A percentile compares a stretch with the other conserved stretches of the same genome.
Evolutionary conservation across 2,797 vertebrate species (phyloP).

Genomic region (Monodelphis domestica): DNA sequence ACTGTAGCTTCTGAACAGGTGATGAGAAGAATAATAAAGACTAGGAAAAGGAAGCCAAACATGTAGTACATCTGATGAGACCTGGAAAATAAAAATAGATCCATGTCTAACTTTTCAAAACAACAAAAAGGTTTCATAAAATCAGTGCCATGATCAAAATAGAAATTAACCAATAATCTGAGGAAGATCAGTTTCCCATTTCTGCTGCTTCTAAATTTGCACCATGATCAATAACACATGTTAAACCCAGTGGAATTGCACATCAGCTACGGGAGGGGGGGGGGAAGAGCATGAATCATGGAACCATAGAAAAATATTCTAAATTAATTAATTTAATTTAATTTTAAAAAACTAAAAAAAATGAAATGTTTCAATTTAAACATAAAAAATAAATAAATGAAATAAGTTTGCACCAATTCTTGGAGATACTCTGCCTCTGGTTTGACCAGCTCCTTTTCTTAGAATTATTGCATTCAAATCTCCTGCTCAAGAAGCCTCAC

Average conservation of each 20-base stretch:
- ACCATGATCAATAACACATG: too few relatives aligned
- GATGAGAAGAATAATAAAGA: slow-evolving; percentile 95
- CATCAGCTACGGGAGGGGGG: too few relatives aligned
- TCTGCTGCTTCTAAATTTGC: neutral
- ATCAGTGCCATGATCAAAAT: neutral
- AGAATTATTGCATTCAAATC: neutral
- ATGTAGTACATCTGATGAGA: slow-evolving; percentile 97
- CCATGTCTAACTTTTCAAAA: neutral
- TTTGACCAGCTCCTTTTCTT: neutral
- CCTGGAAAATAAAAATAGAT: slow-evolving; percentile 85
- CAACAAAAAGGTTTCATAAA: neutral
- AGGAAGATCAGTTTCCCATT: neutral
- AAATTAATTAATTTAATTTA: too few relatives aligned
- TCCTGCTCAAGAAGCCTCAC: neutral
- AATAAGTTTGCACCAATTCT: neutral
- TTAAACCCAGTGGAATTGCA: too few relatives aligned
- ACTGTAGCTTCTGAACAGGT: slow-evolving; percentile 94
- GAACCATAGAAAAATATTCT: too few relatives aligned
- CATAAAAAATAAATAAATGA: too few relatives aligned
- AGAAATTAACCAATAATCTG: neutral
- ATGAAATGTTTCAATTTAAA: too few relatives aligned
- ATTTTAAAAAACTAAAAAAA: too few relatives aligned
- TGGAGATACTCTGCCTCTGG: neutral
- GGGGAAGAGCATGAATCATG: too few relatives aligned
- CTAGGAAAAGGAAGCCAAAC: slow-evolving; percentile 95